Evolutionary conservation across 23 tunicate species (phyloP), one percentile per base, ranked within the genome.

Genomic region (Aplidium turbinatum): DNA sequence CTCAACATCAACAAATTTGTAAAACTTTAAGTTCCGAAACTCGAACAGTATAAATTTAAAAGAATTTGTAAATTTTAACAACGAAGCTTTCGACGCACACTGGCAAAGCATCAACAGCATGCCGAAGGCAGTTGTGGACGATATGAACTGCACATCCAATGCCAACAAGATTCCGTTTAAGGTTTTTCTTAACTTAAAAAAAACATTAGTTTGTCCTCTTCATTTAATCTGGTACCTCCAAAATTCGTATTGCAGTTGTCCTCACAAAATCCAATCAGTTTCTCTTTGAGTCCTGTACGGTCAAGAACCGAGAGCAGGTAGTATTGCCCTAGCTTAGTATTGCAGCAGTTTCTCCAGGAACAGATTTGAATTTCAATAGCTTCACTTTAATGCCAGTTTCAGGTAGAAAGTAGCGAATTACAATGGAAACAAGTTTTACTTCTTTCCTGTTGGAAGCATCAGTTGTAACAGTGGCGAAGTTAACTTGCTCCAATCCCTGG

Each of bases 61-160:
- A 73, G 52, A 71, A 71, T 36, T 71, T 71, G 63, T 71, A 71
- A 47, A 73, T 73, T 73, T 73, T 73, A 18, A 73, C 46, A 53
- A 52, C 68, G 57, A 73, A 47, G 34, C 79, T 56, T 57, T 57
- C 79, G 67, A 73, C 31, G 24, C 23, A 16, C 36, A 68, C 76
- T 35, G 77, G 77, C 24, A 79, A 52, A 52, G 54, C 53, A 79
- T 79, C 84, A 28, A 79, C 84, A 55, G 80, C 80, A 58, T 57
- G 68, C 57, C 57, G 80, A 60, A 60, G 30, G 68, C 68, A 60
- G 68, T 30, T 60, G 68, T 60, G 68, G 38, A 60, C 68, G 31
- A 60, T 60, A 38, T 80, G 78, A 80, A 78, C 85, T 31, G 78
- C 85, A 80, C 85, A 80, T 80, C 76, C 83, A 39, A 69, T 30